Evolutionary conservation across 1,140 invertebrate species (phyloP).

Genomic region (Drosophila tropicalis): DNA sequence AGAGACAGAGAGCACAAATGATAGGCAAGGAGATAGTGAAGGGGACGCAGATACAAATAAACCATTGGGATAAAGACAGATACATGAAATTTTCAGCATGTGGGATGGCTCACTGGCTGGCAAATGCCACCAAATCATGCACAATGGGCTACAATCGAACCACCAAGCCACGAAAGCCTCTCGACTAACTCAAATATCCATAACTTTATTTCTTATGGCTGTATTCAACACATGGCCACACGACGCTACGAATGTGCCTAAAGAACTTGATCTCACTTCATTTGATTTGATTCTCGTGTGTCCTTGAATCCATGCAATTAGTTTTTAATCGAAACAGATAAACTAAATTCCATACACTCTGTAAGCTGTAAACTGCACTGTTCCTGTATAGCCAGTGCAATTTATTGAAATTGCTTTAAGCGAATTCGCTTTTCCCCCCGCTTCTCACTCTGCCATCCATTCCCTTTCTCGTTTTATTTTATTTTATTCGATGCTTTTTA

Average conservation of each 20-base stretch:
- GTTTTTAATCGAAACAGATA: neutral
- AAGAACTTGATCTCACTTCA: too few relatives aligned
- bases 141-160: conserved; percentile 34
- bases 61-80: conserved; percentile 11
- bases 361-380: neutral
- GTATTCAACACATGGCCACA: neutral
- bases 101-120: conserved; percentile 27
- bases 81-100: conserved; percentile 2
- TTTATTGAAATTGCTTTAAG: conserved; percentile 65
- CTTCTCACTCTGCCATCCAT: neutral
- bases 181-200: conserved; percentile 7
- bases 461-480: neutral
- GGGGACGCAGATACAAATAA: conserved; percentile 5
- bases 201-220: conserved; percentile 1
- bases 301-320: neutral
- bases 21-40: neutral
- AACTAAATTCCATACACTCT: neutral
- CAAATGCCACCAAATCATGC: conserved; percentile 14
- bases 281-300: too few relatives aligned
- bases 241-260: too few relatives aligned
- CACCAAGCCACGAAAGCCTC: neutral
- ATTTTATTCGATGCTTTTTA: conserved; percentile 14
- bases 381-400: conserved; percentile 27
- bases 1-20: conserved; percentile 17
- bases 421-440: conserved; percentile 21